A percentile compares a stretch with the other conserved stretches of the same genome.
These are phyloP conservation scores for Prietella phreatophila DNA, from an alignment of 2,113 vertebrate genomes.

Conservation along the genomic window DNA sequence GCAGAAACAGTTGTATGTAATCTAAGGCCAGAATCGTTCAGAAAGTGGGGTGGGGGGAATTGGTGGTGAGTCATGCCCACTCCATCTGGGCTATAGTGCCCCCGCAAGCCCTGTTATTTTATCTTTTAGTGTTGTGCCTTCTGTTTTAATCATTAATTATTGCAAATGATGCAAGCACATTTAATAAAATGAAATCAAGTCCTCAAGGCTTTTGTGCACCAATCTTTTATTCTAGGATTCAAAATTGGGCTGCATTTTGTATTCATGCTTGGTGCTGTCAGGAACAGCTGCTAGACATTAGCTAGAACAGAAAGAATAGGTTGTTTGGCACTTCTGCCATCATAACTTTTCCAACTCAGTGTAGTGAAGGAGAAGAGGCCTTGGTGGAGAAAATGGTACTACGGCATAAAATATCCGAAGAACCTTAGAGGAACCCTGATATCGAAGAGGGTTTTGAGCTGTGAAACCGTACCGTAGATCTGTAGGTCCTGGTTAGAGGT, in stretches of 20 bases:
- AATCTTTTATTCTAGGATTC: background rate
- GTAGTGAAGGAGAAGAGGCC: background rate
- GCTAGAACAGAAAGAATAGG: background rate
- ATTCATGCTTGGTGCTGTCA: background rate
- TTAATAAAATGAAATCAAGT: background rate
- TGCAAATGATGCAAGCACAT: background rate
- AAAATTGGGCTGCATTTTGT: background rate
- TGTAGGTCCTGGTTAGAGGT: background rate
- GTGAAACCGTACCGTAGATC: background rate
- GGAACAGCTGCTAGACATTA: background rate
- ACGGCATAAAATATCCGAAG: background rate
- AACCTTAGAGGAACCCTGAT: background rate
- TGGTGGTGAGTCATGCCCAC: background rate
- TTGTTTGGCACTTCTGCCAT: background rate
- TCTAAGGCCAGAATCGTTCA: background rate
- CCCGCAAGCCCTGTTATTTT: background rate
- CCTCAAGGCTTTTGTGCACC: background rate
- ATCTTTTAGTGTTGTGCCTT: background rate
- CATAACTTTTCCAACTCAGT: background rate
- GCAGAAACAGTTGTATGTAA: background rate
- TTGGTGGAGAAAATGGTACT: background rate
- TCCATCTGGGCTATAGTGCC: background rate
- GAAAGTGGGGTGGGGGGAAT: background rate
- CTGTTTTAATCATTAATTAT: background rate
- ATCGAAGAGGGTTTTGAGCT: background rate